Conservation (phyloP, 2,113 vertebrate genomes). For the Corynorhinus townsendii region DNA sequence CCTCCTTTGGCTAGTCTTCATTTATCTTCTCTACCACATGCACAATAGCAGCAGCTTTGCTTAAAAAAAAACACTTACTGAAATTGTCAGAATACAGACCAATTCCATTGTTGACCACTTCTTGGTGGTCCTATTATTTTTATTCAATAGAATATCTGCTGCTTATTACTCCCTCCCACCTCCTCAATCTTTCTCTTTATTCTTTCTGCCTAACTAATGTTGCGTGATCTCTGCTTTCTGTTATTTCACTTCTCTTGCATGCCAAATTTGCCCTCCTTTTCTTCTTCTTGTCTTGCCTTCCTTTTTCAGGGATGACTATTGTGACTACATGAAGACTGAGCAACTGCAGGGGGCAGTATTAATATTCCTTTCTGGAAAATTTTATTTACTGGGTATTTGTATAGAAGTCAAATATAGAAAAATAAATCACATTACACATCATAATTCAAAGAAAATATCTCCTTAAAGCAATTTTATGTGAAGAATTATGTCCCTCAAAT, state of each 20-base stretch:
- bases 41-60: not conserved
- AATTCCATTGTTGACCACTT: not conserved
- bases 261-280: not conserved
- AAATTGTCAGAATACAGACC: not conserved
- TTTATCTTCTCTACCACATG: not conserved
- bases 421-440: not conserved
- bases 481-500: not conserved
- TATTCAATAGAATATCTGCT: not conserved
- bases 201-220: not conserved
- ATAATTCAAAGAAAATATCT: not conserved
- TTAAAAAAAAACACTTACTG: not conserved
- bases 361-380: not conserved
- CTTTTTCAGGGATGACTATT: not conserved
- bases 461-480: not conserved
- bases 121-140: not conserved
- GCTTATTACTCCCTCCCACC: not conserved
- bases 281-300: not conserved
- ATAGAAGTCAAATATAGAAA: not conserved
- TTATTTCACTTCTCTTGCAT: not conserved
- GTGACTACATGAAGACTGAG: not conserved
- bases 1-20: not conserved
- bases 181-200: not conserved
- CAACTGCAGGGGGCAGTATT: not conserved
- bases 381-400: not conserved
- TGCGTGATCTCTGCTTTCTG: not conserved